These are phyloP conservation scores for Priocnemis perturbator DNA, from an alignment of 2,888 invertebrate genomes.

Conservation along the genomic window DNA sequence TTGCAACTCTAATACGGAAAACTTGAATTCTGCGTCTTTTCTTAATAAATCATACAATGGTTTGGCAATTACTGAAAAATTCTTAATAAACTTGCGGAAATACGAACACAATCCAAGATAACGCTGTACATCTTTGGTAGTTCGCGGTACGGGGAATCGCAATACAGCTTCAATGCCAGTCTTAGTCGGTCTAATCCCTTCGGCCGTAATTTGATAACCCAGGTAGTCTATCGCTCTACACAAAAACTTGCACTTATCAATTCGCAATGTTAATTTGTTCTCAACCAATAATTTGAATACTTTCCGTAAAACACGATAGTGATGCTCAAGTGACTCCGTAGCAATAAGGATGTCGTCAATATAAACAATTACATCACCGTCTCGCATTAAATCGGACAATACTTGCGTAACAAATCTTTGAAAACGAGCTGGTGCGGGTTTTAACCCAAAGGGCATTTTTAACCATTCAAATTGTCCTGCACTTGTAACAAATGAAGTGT, in stretches of 20 bases:
- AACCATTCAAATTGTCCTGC: constrained; percentile 1
- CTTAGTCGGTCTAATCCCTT: not conserved
- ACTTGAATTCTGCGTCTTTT: not conserved
- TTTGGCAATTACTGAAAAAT: not conserved
- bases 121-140: not conserved
- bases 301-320: not conserved
- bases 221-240: not conserved
- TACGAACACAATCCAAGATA: not conserved
- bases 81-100: not conserved
- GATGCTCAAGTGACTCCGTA: not conserved
- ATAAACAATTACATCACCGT: not conserved
- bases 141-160: not conserved
- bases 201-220: not conserved
- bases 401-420: not conserved
- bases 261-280: not conserved
- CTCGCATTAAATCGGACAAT: not conserved
- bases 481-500: constrained; percentile 7
- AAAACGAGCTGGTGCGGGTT: constrained; percentile 43
- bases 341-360: not conserved
- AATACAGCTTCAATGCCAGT: not conserved
- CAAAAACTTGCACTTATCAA: constrained; percentile 4
- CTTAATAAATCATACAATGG: not conserved
- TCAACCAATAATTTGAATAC: not conserved
- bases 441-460: constrained; percentile 52
- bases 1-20: not conserved